Base-by-base conservation (phyloP, 2,888 invertebrate species). In the Apocheima hispidaria region DNA sequence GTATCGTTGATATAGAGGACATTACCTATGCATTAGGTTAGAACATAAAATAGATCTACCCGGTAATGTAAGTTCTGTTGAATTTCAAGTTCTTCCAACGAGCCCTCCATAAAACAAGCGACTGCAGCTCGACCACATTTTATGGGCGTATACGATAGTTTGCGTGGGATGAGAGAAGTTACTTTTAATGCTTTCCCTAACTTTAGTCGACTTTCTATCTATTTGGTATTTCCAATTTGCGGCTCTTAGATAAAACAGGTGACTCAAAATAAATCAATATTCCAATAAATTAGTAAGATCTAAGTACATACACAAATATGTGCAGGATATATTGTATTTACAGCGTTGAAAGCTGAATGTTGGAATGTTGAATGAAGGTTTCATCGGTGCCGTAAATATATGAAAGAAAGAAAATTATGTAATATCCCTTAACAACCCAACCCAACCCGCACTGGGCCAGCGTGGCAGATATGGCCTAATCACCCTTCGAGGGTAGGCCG, bases 141-240 rank as follows among this genome's bases (percentile, higher is more conserved):
- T 18, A 9, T 16, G 38, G 38, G 38, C 38, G 38, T 38, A 7
- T 38, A 16, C 38, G 38, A 38, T 18, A 10, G 16, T 2, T 38
- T 38, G 38, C 18, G 38, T 38, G 16, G 38, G 33, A 33, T 33
- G 33, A 33, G n/a, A 33, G 33, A n/a, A n/a, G n/a, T n/a, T n/a
- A n/a, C n/a, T n/a, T n/a, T n/a, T n/a, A n/a, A 4, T n/a, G 35
- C n/a, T 38, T 35, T 35, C 33, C n/a, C 33, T n/a, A 35, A 16
- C 38, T 9, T 18, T 10, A 3, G 18, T 38, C 18, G 12, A 41
- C 21, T 41, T 41, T 41, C 41, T 21, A 38, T 38, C 16, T 18
- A 18, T 9, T 16, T 7, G 7, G 38, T 18, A 18, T 18, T 3
- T n/a, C n/a, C 9, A 6, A 38, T 38, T 16, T 14, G 14, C 10